These are phyloP conservation scores for Steromphala cineraria DNA, from an alignment of 2,888 invertebrate species.

Conservation along the genomic window DNA sequence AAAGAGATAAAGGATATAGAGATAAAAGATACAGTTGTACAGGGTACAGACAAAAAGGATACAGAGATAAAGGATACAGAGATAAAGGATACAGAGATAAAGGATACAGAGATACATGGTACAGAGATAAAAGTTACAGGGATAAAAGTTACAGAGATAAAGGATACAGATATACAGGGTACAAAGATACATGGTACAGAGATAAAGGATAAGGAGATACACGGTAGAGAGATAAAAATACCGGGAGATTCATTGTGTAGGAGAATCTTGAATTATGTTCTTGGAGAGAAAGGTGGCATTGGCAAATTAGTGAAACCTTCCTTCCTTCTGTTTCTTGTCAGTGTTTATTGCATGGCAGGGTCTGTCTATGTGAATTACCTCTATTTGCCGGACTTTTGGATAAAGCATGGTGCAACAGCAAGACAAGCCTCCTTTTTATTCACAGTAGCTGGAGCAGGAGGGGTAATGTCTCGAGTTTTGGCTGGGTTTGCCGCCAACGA, in stretches of 20 bases:
- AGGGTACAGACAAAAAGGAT: too few relatives aligned
- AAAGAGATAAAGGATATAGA: too few relatives aligned
- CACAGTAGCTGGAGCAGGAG: background rate
- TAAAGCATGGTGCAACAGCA: background rate
- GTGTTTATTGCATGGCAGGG: background rate
- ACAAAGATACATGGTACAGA: too few relatives aligned
- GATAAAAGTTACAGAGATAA: too few relatives aligned
- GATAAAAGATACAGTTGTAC: too few relatives aligned
- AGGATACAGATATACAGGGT: too few relatives aligned
- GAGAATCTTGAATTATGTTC: background rate
- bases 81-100: too few relatives aligned
- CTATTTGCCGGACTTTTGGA: background rate
- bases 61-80: too few relatives aligned
- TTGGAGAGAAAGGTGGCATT: background rate
- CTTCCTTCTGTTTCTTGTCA: background rate
- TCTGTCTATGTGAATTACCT: background rate
- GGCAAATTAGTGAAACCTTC: background rate
- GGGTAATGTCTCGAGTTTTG: background rate
- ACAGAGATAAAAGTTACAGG: too few relatives aligned
- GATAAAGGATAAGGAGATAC: too few relatives aligned
- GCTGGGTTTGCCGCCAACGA: background rate
- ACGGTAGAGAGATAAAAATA: background rate
- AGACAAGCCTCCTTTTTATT: background rate
- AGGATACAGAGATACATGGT: too few relatives aligned
- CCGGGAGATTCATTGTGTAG: background rate